Evolutionary conservation across 2,888 invertebrate genomes (phyloP).

Genomic region (Nomada lathburiana): DNA sequence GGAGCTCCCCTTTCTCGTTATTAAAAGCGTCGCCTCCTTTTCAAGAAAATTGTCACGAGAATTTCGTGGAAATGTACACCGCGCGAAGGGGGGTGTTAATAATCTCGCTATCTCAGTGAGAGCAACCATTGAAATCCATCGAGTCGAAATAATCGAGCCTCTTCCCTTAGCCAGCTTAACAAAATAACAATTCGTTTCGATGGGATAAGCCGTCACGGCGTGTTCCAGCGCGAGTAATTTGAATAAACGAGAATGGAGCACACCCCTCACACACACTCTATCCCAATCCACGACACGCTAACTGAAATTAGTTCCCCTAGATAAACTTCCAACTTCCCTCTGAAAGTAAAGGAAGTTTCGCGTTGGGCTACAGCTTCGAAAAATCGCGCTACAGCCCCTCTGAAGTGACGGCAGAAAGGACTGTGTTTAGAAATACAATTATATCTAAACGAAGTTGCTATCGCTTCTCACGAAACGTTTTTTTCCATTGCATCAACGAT

Average conservation of each 20-base stretch:
- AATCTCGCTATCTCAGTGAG: constrained; percentile 14
- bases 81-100: constrained; percentile 19
- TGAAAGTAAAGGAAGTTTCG: neutral
- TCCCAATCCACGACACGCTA: neutral
- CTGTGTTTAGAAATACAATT: no score
- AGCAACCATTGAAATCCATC: constrained; percentile 23
- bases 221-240: constrained; percentile 27
- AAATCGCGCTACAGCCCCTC: neutral
- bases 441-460: neutral
- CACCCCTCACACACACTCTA: neutral
- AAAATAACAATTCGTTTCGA: constrained; percentile 38
- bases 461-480: neutral
- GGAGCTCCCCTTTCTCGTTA: neutral
- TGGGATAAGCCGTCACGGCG: constrained; percentile 18
- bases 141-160: constrained; percentile 30
- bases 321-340: neutral
- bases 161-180: constrained; percentile 6
- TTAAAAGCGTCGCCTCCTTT: neutral
- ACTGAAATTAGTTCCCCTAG: constrained; percentile 21
- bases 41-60: constrained; percentile 1
- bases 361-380: neutral
- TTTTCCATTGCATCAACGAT: neutral
- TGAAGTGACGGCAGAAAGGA: neutral
- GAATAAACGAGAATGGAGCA: constrained; percentile 22
- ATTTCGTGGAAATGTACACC: neutral